Percentiles rank a stretch among this genome's conserved stretches.
Evolutionary conservation across 2,113 vertebrate genomes (phyloP).

Genomic region (Oncorhynchus mykiss): DNA sequence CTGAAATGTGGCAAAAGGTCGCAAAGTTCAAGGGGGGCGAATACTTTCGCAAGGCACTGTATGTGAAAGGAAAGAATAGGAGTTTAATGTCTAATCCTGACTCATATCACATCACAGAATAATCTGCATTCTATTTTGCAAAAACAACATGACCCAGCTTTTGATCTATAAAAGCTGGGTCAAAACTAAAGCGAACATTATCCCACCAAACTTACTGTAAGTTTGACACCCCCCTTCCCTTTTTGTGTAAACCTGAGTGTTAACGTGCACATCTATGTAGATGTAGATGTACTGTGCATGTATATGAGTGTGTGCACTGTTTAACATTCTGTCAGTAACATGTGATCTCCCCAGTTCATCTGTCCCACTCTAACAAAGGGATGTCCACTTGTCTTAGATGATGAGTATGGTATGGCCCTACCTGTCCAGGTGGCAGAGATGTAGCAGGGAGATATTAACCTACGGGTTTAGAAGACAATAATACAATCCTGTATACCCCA

Average conservation of each 20-base stretch:
- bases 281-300: conserved; percentile 5
- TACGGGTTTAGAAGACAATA: too few relatives aligned
- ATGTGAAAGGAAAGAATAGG: background rate
- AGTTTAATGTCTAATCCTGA: conserved; percentile 43
- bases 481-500: too few relatives aligned
- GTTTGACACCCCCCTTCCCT: background rate
- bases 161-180: background rate
- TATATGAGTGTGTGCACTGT: conserved; percentile 5
- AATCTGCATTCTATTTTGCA: conserved; percentile 42
- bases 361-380: background rate
- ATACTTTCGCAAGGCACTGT: too few relatives aligned
- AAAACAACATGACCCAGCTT: conserved; percentile 54
- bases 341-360: background rate
- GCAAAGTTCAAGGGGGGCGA: too few relatives aligned
- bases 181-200: conserved; percentile 38
- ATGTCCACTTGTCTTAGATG: background rate
- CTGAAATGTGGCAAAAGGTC: too few relatives aligned
- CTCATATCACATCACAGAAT: conserved; percentile 31
- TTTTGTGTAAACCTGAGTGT: background rate
- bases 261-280: background rate
- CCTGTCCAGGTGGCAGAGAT: too few relatives aligned
- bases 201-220: conserved; percentile 33
- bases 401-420: background rate
- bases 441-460: too few relatives aligned
- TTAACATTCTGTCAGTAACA: too few relatives aligned